A percentile compares a stretch with the other conserved stretches of the same genome.
These are phyloP conservation scores for Drosophila nebulosa DNA, from an alignment of 1,140 invertebrate genomes.

Conservation along the genomic window DNA sequence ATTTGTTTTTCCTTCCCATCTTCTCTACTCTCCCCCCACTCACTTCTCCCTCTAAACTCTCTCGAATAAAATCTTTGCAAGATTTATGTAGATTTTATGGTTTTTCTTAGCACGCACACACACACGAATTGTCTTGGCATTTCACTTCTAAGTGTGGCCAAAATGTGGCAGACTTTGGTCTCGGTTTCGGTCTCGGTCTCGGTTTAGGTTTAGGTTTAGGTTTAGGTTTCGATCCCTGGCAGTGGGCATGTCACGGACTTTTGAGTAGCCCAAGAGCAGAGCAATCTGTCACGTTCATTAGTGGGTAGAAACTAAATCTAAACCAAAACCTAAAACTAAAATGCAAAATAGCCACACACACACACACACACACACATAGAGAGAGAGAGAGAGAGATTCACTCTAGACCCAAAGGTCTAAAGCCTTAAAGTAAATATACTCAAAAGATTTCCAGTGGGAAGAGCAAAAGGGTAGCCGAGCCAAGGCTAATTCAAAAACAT, in stretches of 20 bases:
- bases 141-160: constrained; percentile 7
- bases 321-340: constrained; percentile 7
- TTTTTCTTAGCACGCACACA: constrained; percentile 16
- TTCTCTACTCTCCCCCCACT: constrained; percentile 12
- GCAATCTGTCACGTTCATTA: constrained; percentile 45
- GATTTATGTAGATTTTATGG: constrained; percentile 41
- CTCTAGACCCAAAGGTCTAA: constrained; percentile 5
- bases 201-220: not conserved
- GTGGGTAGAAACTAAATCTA: constrained; percentile 3
- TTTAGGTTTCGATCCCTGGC: constrained; percentile 17
- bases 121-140: constrained; percentile 15
- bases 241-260: constrained; percentile 21
- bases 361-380: not conserved
- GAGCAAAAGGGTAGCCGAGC: not conserved
- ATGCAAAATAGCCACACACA: constrained; percentile 3
- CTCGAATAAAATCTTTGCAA: constrained; percentile 1
- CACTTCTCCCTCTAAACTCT: not conserved
- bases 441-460: constrained; percentile 11
- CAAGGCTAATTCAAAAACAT: constrained; percentile 11
- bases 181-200: constrained; percentile 20
- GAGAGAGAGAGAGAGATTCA: not conserved
- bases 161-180: constrained; percentile 2
- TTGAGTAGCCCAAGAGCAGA: constrained; percentile 21
- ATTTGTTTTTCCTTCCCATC: constrained; percentile 15
- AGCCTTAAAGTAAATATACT: constrained; percentile 29